phyloP scores from a whole-genome alignment of 2,113 vertebrate genomes.

The Grallaria varia region DNA sequence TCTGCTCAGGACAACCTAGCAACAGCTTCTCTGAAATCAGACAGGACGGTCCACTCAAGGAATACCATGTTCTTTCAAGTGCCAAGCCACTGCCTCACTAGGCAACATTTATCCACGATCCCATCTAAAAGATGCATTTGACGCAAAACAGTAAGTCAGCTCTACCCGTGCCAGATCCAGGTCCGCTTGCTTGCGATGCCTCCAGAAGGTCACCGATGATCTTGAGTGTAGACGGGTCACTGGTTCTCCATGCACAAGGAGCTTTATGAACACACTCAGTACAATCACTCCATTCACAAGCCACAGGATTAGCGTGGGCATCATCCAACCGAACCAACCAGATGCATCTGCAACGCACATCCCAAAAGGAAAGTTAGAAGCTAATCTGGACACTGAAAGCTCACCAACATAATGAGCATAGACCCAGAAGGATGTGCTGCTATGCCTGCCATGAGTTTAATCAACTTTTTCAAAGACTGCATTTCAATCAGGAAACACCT shows the following conservation, averaged over 20 bases:
- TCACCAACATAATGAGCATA: background rate
- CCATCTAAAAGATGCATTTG: background rate
- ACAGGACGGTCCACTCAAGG: background rate
- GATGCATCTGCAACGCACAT: slow-evolving; percentile 54
- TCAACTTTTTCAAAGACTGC: background rate
- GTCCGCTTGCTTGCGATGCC: slow-evolving; percentile 94
- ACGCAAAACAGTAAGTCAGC: background rate
- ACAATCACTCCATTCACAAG: slow-evolving; percentile 91
- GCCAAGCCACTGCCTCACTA: background rate
- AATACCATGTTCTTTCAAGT: background rate
- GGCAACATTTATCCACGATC: background rate
- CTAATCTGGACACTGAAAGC: background rate
- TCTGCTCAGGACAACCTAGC: background rate
- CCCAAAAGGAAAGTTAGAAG: background rate
- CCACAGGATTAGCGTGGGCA: slow-evolving; percentile 94
- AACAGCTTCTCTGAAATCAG: background rate
- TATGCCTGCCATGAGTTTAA: background rate
- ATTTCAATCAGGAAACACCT: background rate
- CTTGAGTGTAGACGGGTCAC: slow-evolving; percentile 91
- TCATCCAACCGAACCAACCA: slow-evolving; percentile 89
- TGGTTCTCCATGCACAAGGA: slow-evolving; percentile 92
- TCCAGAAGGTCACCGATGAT: slow-evolving; percentile 93
- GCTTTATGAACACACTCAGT: slow-evolving; percentile 90
- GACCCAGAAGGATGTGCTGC: background rate
- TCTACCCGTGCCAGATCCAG: slow-evolving; percentile 88